A percentile compares a stretch with the other conserved stretches of the same genome.
Evolutionary conservation across 2,888 invertebrate genomes (phyloP).

Genomic region (Mactromeris polynyma): DNA sequence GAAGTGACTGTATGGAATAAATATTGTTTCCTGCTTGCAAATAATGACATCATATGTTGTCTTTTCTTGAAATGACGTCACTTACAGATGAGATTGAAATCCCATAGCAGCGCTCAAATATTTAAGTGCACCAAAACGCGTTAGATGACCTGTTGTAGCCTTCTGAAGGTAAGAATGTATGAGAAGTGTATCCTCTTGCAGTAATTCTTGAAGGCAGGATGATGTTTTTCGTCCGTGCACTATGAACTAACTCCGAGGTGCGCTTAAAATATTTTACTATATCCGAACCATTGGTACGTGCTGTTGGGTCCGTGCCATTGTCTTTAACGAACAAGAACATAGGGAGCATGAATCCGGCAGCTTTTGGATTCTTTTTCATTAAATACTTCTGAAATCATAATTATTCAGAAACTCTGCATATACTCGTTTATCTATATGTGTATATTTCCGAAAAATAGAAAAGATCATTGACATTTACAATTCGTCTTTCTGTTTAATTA

Average conservation of each 20-base stretch:
- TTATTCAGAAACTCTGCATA: no score
- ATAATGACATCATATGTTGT: no score
- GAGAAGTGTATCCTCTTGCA: not conserved
- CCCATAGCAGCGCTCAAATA: no score
- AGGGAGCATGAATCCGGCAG: not conserved
- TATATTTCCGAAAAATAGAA: no score
- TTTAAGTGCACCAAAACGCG: no score
- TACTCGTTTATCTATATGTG: no score
- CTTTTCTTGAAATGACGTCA: no score
- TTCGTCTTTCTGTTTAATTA: no score
- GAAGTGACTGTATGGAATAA: no score
- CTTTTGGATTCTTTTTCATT: not conserved
- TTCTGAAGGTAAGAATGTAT: not conserved
- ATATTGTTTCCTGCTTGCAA: no score
- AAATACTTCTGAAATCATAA: conserved; percentile 9
- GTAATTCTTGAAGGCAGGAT: not conserved
- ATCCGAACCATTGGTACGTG: not conserved
- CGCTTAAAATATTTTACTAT: not conserved
- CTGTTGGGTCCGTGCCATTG: not conserved
- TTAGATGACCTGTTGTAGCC: not conserved
- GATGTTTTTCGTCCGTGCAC: not conserved
- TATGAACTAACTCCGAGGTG: not conserved
- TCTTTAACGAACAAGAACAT: conserved; percentile 8
- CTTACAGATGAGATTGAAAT: no score
- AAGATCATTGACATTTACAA: no score